These are phyloP conservation scores for Acleris literana DNA, from an alignment of 2,888 invertebrate species.

Conservation along the genomic window DNA sequence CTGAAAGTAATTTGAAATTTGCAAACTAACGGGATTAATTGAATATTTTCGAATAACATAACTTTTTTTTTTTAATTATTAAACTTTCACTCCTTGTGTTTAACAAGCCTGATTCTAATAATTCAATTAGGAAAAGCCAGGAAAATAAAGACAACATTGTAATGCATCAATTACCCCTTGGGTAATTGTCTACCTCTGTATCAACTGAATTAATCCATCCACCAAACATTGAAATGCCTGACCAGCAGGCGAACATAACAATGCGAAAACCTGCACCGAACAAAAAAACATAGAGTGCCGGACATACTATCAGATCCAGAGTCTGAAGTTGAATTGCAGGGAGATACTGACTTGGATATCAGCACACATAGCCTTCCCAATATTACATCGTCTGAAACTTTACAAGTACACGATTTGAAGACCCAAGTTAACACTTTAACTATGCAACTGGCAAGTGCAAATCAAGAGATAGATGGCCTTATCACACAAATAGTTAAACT, in stretches of 20 bases:
- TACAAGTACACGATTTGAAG: neutral
- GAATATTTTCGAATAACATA: too few species aligned
- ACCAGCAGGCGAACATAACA: neutral
- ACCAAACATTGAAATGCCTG: too few species aligned
- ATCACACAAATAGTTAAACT: neutral
- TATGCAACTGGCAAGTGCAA: neutral
- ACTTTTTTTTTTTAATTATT: too few species aligned
- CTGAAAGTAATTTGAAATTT: too few species aligned
- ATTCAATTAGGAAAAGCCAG: too few species aligned
- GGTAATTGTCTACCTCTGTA: too few species aligned
- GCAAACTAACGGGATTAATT: too few species aligned
- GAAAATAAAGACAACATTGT: too few species aligned
- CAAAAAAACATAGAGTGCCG: neutral
- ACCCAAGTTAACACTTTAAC: neutral
- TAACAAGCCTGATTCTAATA: too few species aligned
- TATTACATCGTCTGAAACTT: neutral
- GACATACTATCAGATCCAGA: neutral
- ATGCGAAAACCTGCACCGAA: neutral
- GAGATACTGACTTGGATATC: neutral
- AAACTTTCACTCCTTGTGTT: too few species aligned
- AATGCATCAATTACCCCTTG: too few species aligned
- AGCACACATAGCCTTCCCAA: neutral
- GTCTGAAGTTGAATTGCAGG: slow-evolving; percentile 1
- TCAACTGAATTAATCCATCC: too few species aligned
- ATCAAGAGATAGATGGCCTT: neutral